Evolutionary conservation across 1,140 invertebrate genomes (phyloP).

Genomic region (Helicoverpa armigera): DNA sequence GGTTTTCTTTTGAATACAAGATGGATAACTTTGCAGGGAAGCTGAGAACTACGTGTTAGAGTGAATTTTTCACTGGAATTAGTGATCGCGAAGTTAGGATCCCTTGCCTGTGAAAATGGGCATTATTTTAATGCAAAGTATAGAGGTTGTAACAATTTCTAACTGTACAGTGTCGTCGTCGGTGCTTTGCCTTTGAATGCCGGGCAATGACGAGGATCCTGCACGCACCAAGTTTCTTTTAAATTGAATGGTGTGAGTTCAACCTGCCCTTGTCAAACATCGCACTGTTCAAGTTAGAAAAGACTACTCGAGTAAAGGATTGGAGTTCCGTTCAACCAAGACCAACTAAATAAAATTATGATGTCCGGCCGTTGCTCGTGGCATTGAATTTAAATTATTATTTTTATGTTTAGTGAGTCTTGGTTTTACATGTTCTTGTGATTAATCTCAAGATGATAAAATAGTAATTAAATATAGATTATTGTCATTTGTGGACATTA

Average conservation of each 20-base stretch:
- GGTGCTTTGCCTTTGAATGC: conserved; percentile 52
- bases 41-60: conserved; percentile 84
- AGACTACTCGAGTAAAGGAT: conserved; percentile 84
- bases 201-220: conserved; percentile 69
- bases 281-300: conserved; percentile 86
- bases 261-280: conserved; percentile 74
- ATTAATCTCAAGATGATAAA: conserved; percentile 68
- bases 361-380: conserved; percentile 66
- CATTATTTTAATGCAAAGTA: conserved; percentile 96
- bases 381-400: conserved; percentile 67
- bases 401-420: conserved; percentile 86
- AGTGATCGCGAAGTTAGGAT: conserved; percentile 82
- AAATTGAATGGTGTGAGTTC: conserved; percentile 85
- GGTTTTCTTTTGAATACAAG: conserved; percentile 82
- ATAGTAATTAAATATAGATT: conserved; percentile 63
- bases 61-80: conserved; percentile 82
- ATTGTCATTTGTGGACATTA: conserved; percentile 65
- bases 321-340: conserved; percentile 86
- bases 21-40: conserved; percentile 85
- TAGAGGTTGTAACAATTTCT: conserved; percentile 91
- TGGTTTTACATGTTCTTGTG: conserved; percentile 83
- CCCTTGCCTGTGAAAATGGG: conserved; percentile 90
- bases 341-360: conserved; percentile 85
- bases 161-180: conserved; percentile 78
- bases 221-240: conserved; percentile 84